These are phyloP conservation scores for Aphelinus certus DNA, from an alignment of 1,140 invertebrate species.

Conservation along the genomic window DNA sequence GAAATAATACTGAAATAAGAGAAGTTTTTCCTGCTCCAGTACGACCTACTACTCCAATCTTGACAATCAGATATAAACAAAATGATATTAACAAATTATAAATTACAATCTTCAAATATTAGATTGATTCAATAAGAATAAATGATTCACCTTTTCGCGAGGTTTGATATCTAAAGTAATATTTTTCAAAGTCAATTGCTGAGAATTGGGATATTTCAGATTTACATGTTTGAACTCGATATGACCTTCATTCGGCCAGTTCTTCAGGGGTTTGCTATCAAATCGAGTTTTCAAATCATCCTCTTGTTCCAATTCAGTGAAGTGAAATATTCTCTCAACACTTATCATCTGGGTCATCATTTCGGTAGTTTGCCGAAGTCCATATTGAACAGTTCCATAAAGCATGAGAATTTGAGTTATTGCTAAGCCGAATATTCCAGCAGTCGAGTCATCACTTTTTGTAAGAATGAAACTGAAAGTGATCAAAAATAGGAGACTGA, in stretches of 20 bases:
- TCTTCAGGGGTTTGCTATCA: constrained; percentile 67
- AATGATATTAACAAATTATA: background rate
- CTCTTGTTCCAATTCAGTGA: constrained; percentile 74
- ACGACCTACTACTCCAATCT: constrained; percentile 68
- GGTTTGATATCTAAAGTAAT: constrained; percentile 75
- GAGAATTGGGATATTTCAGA: constrained; percentile 71
- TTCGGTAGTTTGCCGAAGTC: constrained; percentile 84
- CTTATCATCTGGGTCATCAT: constrained; percentile 88
- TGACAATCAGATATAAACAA: constrained; percentile 42
- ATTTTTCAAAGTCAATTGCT: constrained; percentile 76
- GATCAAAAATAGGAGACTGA: constrained; percentile 73
- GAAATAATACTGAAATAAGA: constrained; percentile 58
- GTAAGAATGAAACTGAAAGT: constrained; percentile 77
- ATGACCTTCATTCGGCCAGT: constrained; percentile 75
- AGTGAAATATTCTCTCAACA: constrained; percentile 82
- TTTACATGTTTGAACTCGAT: constrained; percentile 67
- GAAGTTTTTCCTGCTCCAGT: constrained; percentile 64
- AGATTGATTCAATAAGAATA: constrained; percentile 59
- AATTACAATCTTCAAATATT: constrained; percentile 70
- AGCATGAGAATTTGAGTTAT: constrained; percentile 64
- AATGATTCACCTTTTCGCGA: constrained; percentile 73
- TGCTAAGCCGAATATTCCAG: constrained; percentile 56
- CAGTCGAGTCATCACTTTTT: constrained; percentile 45
- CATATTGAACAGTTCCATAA: constrained; percentile 86
- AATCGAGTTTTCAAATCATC: constrained; percentile 57